Conservation (phyloP, 2,888 invertebrate species). For the Cosmia trapezina region DNA sequence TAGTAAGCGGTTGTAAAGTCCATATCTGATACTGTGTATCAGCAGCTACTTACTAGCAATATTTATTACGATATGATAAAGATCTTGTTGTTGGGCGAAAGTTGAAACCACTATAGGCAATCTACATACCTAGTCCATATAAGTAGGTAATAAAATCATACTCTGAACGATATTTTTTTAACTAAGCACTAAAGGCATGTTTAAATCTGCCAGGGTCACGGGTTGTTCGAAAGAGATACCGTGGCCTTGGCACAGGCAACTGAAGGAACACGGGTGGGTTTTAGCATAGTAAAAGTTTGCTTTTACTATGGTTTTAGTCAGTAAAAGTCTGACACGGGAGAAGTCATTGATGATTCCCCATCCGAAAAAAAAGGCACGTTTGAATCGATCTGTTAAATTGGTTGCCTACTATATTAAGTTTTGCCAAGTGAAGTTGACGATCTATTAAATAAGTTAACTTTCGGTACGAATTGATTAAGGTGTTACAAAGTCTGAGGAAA, state of each 20-base stretch:
- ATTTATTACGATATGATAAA: slow-evolving; percentile 28
- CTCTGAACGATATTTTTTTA: not conserved
- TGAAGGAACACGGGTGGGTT: no score
- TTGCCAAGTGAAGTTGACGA: not conserved
- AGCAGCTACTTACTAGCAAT: slow-evolving; percentile 31
- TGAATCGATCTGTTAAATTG: slow-evolving; percentile 12
- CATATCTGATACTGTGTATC: slow-evolving; percentile 52
- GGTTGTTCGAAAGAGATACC: no score
- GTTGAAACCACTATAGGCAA: not conserved
- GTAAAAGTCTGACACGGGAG: no score
- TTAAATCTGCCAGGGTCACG: no score
- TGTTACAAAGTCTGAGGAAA: slow-evolving; percentile 46
- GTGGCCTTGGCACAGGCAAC: no score
- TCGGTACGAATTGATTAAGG: slow-evolving; percentile 20
- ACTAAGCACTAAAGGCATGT: no score
- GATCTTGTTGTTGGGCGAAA: slow-evolving; percentile 42
- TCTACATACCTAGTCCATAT: not conserved
- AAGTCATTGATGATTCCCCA: no score
- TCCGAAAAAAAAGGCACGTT: not conserved
- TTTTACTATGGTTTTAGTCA: no score
- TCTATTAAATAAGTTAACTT: not conserved
- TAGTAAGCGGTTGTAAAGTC: slow-evolving; percentile 43
- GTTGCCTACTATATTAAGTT: not conserved
- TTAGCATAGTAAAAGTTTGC: no score
- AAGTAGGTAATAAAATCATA: no score